These are phyloP conservation scores for Macaca mulatta DNA, from an alignment of 2,113 vertebrate genomes.

Conservation along the genomic window DNA sequence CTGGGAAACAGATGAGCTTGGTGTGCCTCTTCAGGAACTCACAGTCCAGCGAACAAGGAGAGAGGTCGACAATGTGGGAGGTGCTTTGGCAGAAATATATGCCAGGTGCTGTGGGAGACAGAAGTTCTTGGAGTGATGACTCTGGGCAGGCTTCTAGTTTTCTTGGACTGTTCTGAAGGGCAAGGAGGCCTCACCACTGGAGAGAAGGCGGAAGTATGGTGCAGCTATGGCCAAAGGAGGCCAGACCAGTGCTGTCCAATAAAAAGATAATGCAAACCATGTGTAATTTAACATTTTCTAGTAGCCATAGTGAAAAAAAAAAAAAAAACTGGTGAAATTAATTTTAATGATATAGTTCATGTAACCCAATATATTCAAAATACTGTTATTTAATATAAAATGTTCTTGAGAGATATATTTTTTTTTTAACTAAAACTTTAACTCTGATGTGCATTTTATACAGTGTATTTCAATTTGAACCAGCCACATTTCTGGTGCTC, in stretches of 20 bases:
- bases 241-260: neutral
- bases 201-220: neutral
- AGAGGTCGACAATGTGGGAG: neutral
- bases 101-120: neutral
- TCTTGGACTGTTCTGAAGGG: neutral
- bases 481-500: neutral
- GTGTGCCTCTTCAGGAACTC: neutral
- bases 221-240: neutral
- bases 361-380: neutral
- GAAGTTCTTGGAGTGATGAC: neutral
- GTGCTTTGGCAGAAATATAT: neutral
- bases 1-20: neutral
- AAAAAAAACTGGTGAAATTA: neutral
- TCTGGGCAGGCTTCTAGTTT: neutral
- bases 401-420: neutral
- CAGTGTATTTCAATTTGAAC: neutral
- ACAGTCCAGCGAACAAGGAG: neutral
- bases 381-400: neutral
- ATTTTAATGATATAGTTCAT: neutral
- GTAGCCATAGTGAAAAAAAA: neutral
- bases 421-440: neutral
- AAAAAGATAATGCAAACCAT: neutral
- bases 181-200: neutral
- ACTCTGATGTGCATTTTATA: neutral
- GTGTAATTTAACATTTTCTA: neutral